Evolutionary conservation across 1,140 invertebrate genomes (phyloP).

Genomic region (Drosophila grimshawi): DNA sequence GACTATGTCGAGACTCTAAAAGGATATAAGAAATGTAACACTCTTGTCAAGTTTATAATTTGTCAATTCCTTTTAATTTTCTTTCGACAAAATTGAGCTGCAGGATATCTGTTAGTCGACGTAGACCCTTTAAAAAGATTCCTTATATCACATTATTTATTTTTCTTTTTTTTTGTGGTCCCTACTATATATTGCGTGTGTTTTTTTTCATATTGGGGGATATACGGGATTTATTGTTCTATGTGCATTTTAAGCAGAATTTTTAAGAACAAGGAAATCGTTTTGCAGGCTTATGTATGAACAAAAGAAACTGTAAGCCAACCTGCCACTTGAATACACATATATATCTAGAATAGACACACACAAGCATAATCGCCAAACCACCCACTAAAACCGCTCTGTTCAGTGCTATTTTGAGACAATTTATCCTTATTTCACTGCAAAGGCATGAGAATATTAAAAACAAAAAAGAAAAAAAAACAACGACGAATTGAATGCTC

Average conservation of each 20-base stretch:
- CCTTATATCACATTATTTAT: conserved; percentile 45
- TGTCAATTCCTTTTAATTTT: not conserved
- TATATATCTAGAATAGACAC: conserved; percentile 28
- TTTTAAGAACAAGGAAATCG: conserved; percentile 50
- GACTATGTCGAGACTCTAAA: no score
- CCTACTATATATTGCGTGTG: conserved; percentile 7
- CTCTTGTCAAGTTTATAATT: no score
- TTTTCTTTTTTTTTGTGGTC: conserved; percentile 4
- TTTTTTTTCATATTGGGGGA: not conserved
- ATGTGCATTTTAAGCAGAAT: conserved; percentile 62
- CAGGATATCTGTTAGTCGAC: not conserved
- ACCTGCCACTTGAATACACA: conserved; percentile 17
- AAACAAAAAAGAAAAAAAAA: not conserved
- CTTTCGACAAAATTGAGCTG: not conserved
- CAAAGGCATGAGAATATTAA: conserved; percentile 31
- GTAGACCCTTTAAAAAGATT: not conserved
- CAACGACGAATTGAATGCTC: not conserved
- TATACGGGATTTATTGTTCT: conserved; percentile 55
- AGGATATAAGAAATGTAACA: no score
- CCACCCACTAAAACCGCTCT: conserved; percentile 7
- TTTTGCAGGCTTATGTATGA: conserved; percentile 36
- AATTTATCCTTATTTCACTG: conserved; percentile 67
- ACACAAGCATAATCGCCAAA: conserved; percentile 7
- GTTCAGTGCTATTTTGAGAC: conserved; percentile 5
- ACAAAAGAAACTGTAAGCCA: conserved; percentile 17